Conservation (phyloP, 2,797 vertebrate genomes). For the Pitangus sulphuratus region DNA sequence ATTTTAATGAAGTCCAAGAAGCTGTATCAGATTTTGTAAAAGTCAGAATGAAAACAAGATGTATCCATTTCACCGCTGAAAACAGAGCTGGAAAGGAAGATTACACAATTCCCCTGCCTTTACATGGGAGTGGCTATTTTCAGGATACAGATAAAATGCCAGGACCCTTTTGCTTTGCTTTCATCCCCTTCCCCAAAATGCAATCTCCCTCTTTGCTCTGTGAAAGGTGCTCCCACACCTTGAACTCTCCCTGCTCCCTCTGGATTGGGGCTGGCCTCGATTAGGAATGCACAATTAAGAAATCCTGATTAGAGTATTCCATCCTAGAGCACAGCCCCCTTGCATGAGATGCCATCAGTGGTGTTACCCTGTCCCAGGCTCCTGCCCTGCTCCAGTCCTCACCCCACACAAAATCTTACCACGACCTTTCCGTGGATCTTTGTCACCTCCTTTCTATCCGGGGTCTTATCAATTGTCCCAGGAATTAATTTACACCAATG, state of each 20-base stretch:
- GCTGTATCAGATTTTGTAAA: not conserved
- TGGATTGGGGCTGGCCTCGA: not conserved
- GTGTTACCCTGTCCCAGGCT: not conserved
- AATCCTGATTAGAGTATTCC: not conserved
- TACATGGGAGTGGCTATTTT: not conserved
- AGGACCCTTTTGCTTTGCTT: not conserved
- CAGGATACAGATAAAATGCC: accelerated
- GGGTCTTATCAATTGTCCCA: not conserved
- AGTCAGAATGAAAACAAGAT: constrained; percentile 23
- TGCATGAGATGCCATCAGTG: accelerated
- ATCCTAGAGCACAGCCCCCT: not conserved
- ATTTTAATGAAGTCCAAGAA: not conserved
- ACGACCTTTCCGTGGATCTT: accelerated
- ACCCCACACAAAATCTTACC: not conserved
- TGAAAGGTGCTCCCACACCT: not conserved
- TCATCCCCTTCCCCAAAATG: not conserved
- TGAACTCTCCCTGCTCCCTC: not conserved
- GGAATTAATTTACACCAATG: not conserved
- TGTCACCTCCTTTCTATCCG: not conserved
- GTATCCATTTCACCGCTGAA: not conserved
- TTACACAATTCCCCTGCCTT: not conserved
- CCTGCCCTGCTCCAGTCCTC: not conserved
- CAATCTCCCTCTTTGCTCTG: not conserved
- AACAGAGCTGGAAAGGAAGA: not conserved
- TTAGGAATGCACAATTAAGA: not conserved